phyloP scores from a whole-genome alignment of 2,888 invertebrate genomes.

The Tenthredo notha region DNA sequence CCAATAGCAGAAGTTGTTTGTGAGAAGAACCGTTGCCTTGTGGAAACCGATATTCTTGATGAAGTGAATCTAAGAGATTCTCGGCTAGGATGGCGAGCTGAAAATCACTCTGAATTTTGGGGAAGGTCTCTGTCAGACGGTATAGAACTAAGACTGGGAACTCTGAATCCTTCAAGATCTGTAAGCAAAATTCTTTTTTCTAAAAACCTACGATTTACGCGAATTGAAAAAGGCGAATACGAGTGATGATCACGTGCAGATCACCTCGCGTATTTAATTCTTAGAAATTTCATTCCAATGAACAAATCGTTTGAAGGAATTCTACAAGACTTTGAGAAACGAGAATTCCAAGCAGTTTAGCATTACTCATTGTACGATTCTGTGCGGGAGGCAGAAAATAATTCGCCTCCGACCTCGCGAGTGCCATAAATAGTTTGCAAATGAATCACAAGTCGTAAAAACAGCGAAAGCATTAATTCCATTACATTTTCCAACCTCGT shows the following conservation, averaged over 20 bases:
- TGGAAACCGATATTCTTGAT: constrained; percentile 85
- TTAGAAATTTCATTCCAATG: not conserved
- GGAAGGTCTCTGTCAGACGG: constrained; percentile 91
- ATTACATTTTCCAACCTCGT: not conserved
- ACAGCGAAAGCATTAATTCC: not conserved
- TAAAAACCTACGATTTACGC: not conserved
- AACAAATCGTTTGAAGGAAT: not conserved
- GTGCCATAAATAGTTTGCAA: not conserved
- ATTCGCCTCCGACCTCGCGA: not conserved
- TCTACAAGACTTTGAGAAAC: not conserved
- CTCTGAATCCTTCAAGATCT: constrained; percentile 80
- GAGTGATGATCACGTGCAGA: not conserved
- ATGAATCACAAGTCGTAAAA: not conserved
- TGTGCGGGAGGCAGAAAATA: not conserved
- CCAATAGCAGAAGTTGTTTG: constrained; percentile 82
- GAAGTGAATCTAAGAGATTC: constrained; percentile 82
- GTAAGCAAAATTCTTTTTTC: constrained; percentile 73
- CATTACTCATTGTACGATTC: not conserved
- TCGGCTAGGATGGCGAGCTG: constrained; percentile 87
- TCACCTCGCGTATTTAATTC: not conserved
- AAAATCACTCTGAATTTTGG: constrained; percentile 92
- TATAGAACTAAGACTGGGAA: constrained; percentile 87
- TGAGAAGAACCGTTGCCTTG: constrained; percentile 87
- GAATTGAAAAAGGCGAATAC: not conserved
- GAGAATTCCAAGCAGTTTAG: not conserved